A percentile compares a stretch with the other conserved stretches of the same genome.
phyloP scores from a whole-genome alignment of 2,113 vertebrate genomes.

The Cranoglanis bouderius region DNA sequence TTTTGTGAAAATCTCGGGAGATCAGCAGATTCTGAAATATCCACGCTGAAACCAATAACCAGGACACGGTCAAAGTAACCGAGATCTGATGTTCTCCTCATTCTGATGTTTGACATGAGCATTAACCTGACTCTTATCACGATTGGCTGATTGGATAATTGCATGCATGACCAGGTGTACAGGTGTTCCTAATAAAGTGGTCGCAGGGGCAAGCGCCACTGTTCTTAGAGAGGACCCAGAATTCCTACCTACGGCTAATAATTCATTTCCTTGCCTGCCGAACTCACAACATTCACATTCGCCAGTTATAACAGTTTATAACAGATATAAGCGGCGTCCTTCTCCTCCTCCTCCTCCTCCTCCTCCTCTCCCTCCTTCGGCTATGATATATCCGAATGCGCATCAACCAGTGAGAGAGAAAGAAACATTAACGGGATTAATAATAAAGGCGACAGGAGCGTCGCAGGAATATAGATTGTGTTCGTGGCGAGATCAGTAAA shows the following conservation, averaged over 20 bases:
- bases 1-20: neutral
- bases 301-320: conserved; percentile 24
- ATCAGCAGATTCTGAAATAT: neutral
- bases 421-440: conserved; percentile 60
- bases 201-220: neutral
- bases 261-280: neutral
- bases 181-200: neutral
- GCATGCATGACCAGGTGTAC: neutral
- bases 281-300: conserved; percentile 7
- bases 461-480: conserved; percentile 51
- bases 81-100: neutral
- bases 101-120: neutral
- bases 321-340: conserved; percentile 27
- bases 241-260: neutral
- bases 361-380: conserved; percentile 50
- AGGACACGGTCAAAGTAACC: neutral
- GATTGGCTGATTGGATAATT: neutral
- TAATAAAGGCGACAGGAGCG: conserved; percentile 36
- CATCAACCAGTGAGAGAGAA: conserved; percentile 46
- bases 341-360: neutral
- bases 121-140: neutral
- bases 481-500: conserved; percentile 54
- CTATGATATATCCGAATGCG: conserved; percentile 53
- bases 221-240: neutral
- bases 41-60: neutral